Evolutionary conservation across 2,888 invertebrate species (phyloP).

Genomic region (Aphrophora alni): DNA sequence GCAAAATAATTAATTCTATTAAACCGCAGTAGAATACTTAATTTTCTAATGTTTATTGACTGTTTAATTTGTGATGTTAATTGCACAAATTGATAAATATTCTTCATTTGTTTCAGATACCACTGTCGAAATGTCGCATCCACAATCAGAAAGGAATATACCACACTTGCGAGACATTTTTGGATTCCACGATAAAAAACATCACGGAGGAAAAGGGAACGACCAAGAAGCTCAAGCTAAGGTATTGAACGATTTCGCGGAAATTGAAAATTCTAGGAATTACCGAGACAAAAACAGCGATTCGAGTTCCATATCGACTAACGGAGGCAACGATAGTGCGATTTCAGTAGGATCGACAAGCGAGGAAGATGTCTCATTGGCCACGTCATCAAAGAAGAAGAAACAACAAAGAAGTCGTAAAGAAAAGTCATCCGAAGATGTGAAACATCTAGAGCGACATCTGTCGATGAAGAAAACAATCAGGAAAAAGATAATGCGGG

Average conservation of each 20-base stretch:
- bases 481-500: constrained; percentile 83
- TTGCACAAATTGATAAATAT: too few species aligned
- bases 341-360: constrained; percentile 58
- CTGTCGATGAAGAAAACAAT: constrained; percentile 89
- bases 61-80: too few species aligned
- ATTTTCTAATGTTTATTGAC: too few species aligned
- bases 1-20: too few species aligned
- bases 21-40: too few species aligned
- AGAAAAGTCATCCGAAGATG: constrained; percentile 69
- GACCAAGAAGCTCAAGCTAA: constrained; percentile 15
- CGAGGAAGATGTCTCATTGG: constrained; percentile 55
- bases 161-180: constrained; percentile 79
- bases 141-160: constrained; percentile 72
- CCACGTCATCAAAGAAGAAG: constrained; percentile 45
- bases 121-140: constrained; percentile 24
- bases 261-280: constrained; percentile 3
- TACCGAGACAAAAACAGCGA: constrained; percentile 48
- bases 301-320: constrained; percentile 55
- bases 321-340: constrained; percentile 57
- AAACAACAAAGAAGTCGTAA: constrained; percentile 66
- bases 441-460: constrained; percentile 78
- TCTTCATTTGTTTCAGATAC: constrained; percentile 22
- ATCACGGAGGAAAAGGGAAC: constrained; percentile 17
- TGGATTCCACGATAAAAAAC: constrained; percentile 60
- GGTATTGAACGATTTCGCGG: constrained; percentile 10